These are phyloP conservation scores for Crematogaster levior DNA, from an alignment of 2,888 invertebrate genomes.

Conservation along the genomic window DNA sequence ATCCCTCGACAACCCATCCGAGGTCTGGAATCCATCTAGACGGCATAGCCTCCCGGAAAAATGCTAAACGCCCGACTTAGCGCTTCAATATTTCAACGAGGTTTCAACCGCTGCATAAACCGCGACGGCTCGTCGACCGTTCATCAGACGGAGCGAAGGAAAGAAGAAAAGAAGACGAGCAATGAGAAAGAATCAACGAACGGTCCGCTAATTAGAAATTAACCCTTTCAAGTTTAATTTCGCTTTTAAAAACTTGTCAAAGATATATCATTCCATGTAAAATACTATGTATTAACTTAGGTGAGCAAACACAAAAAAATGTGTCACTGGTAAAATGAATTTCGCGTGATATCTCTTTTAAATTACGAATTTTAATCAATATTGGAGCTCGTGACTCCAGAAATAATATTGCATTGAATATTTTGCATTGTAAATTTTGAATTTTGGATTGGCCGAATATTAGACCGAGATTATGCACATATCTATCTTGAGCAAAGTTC, in stretches of 20 bases:
- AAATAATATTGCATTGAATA: not conserved
- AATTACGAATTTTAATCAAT: not conserved
- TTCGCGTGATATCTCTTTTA: not conserved
- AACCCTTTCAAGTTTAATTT: not conserved
- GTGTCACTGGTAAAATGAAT: not conserved
- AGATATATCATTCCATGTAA: not conserved
- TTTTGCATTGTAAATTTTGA: slow-evolving; percentile 4
- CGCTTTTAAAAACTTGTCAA: not conserved
- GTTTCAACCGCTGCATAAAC: slow-evolving; percentile 50
- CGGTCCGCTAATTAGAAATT: not conserved
- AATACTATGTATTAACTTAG: not conserved
- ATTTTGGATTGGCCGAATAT: not conserved
- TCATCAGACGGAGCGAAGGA: slow-evolving; percentile 32
- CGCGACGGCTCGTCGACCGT: slow-evolving; percentile 49
- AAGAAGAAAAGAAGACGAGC: not conserved
- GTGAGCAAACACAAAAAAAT: not conserved
- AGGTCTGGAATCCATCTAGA: slow-evolving; percentile 57
- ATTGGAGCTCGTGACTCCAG: not conserved
- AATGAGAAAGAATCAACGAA: not conserved
- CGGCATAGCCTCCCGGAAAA: slow-evolving; percentile 66
- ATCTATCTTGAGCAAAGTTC: not conserved
- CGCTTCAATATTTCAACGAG: slow-evolving; percentile 67
- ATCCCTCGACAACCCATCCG: slow-evolving; percentile 67
- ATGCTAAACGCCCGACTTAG: slow-evolving; percentile 71
- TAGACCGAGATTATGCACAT: not conserved